Base-by-base conservation (phyloP, 1,140 invertebrate species). In the Maniola jurtina region DNA sequence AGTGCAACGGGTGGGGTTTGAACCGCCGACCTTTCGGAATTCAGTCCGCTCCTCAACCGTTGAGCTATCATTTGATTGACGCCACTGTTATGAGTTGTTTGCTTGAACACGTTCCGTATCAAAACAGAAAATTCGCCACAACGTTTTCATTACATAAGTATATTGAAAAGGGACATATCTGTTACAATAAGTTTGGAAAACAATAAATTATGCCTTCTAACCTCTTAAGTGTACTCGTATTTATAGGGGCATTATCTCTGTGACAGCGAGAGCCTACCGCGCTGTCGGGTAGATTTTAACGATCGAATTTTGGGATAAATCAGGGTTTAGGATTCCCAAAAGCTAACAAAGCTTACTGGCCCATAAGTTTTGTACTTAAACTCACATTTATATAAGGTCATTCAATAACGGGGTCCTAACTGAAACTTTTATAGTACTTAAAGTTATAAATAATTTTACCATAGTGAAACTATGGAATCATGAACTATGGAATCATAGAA, bases 181-280 rank as follows among this genome's bases (percentile, higher is more conserved):
- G 72, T 84, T 85, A 85, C 63, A 81, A 80, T 87, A 87, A 83
- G 79, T 83, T 70, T 84, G 67, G 67, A 75, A 73, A 72, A 66
- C 77, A 69, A 76, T 72, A 73, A 68, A 69, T 76, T 69, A 60
- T 68, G 57, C 57, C 65, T 72, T 68, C 64, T 74, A 66, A 58
- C 61, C 61, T 58, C 25, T 67, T 64, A 67, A 65, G 60, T 68
- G 61, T 68, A 25, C 25, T 25, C 25, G 25, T 25, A 67, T 72
- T 63, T 69, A 72, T 71, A 61, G 62, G 50, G 45, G 55, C 56
- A 66, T 75, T 70, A 71, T 77, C 68, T 74, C 34, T 76, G 68
- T 70, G 70, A 71, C 65, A 68, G 59, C 48, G 33, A 61, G 40
- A 62, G 42, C 42, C 15, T 55, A 57, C 7, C 33, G n/a, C 11